phyloP scores from a whole-genome alignment of 64 coral and sea anemone species.

The Porites australiensis region DNA sequence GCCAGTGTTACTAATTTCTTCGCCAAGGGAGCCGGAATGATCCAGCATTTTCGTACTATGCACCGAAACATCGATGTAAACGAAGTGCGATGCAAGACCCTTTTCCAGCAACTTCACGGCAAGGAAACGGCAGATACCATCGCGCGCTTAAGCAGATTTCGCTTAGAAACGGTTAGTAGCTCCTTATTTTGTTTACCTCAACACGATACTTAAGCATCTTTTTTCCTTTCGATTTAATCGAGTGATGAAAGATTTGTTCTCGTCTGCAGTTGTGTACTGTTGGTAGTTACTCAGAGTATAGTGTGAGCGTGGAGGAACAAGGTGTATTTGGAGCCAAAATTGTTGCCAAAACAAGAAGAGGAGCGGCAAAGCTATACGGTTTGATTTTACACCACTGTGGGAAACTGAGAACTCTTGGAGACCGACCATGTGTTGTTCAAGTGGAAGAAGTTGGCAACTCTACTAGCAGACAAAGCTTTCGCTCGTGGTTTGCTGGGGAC shows the following conservation, averaged over 20 bases:
- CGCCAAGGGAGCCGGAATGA: background rate
- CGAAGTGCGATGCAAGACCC: background rate
- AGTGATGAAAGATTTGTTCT: background rate
- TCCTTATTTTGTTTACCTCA: background rate
- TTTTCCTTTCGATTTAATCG: background rate
- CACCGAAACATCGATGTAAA: background rate
- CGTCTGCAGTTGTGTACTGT: background rate
- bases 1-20: background rate
- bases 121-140: background rate
- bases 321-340: background rate
- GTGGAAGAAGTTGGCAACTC: background rate
- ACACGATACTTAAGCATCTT: background rate
- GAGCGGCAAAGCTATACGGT: background rate
- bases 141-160: background rate
- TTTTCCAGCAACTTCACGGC: background rate
- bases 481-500: background rate
- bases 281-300: background rate
- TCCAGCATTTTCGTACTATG: background rate
- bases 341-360: background rate
- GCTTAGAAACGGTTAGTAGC: background rate
- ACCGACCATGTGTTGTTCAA: background rate
- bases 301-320: too few species aligned
- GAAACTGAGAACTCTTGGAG: background rate
- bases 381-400: background rate
- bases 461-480: background rate